Conservation (phyloP, 1,140 invertebrate genomes). For the Drosophila watanabei region DNA sequence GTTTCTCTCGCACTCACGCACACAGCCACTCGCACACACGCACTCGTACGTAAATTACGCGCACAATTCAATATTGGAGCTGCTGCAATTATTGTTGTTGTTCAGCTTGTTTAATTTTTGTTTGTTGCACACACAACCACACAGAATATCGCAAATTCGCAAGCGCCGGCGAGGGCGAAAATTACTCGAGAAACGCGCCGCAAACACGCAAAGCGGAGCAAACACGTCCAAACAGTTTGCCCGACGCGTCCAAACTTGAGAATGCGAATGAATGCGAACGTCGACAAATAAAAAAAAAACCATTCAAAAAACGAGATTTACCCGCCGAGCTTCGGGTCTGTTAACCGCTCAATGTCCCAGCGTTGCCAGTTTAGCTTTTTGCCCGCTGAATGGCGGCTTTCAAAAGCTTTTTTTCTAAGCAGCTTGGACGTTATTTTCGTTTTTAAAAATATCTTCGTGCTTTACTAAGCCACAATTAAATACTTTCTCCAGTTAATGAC, state of each 20-base stretch:
- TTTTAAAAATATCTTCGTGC: too few species aligned
- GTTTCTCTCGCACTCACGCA: conserved; percentile 56
- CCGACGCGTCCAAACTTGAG: conserved; percentile 38
- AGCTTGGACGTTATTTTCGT: too few species aligned
- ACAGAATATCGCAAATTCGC: conserved; percentile 14
- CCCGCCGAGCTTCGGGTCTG: not conserved
- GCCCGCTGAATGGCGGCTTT: too few species aligned
- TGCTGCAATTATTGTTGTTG: conserved; percentile 62
- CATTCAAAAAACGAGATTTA: conserved; percentile 10
- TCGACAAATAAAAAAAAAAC: conserved; percentile 12
- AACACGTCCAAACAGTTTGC: conserved; percentile 78
- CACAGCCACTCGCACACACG: conserved; percentile 19
- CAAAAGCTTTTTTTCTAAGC: too few species aligned
- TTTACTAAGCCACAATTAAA: too few species aligned
- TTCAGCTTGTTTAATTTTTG: conserved; percentile 57
- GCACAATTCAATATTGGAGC: conserved; percentile 40
- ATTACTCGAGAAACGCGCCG: conserved; percentile 42
- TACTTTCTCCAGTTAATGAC: too few species aligned
- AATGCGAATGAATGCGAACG: conserved; percentile 21
- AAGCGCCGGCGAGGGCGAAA: conserved; percentile 22
- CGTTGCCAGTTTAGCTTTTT: too few species aligned
- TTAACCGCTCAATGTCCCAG: too few species aligned
- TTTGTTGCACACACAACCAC: conserved; percentile 56
- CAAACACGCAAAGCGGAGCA: conserved; percentile 56
- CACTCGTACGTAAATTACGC: conserved; percentile 55